phyloP scores from a whole-genome alignment of 64 coral and sea anemone species.

The Porites lutea region DNA sequence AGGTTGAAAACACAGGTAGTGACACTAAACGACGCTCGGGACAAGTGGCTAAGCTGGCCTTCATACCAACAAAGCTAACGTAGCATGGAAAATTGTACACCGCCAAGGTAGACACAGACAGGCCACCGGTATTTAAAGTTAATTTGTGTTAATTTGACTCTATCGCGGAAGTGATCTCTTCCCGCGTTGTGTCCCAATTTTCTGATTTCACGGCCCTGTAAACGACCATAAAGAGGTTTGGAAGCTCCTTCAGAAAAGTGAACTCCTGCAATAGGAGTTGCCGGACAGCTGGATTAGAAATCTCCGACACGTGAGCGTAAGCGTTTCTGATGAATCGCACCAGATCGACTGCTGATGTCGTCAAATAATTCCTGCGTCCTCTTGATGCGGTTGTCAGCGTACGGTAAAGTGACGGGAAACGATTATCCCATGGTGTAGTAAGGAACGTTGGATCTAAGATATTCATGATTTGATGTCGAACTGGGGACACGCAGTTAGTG shows the following conservation, averaged over 20 bases:
- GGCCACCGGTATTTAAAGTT: not conserved
- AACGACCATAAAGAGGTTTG: conserved; percentile 40
- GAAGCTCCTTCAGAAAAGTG: conserved; percentile 39
- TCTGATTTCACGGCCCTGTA: conserved; percentile 39
- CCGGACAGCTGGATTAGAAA: not conserved
- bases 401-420: conserved; percentile 8
- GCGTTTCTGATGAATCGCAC: conserved; percentile 70
- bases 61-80: conserved; percentile 26
- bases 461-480: conserved; percentile 34
- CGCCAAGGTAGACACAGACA: conserved; percentile 13
- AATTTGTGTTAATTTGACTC: not conserved
- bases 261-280: conserved; percentile 13
- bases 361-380: conserved; percentile 37
- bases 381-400: conserved; percentile 27
- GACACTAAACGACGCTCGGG: conserved; percentile 30
- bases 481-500: conserved; percentile 1
- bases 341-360: conserved; percentile 32
- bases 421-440: conserved; percentile 25
- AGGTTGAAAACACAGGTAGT: conserved; percentile 30
- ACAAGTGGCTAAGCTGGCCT: not conserved
- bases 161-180: conserved; percentile 42
- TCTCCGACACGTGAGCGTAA: conserved; percentile 53
- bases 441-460: conserved; percentile 2
- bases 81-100: conserved; percentile 66
- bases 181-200: conserved; percentile 22